A percentile compares a stretch with the other conserved stretches of the same genome.
Conservation (phyloP, 2,888 invertebrate genomes). For the Pyrgus malvae region DNA sequence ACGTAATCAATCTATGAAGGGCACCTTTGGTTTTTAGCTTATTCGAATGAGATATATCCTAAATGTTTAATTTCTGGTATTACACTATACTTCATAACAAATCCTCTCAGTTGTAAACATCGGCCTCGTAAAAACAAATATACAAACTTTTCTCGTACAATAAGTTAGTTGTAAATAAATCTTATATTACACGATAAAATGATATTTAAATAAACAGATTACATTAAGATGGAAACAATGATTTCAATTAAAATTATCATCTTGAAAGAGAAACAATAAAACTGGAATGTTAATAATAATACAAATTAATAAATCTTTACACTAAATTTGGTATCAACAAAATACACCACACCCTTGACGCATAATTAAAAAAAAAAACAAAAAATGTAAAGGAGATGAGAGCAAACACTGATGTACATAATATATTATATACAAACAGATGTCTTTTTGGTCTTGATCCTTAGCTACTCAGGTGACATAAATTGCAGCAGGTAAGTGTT, state of each 20-base stretch:
- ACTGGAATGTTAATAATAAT: conserved; percentile 79
- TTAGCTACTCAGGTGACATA: conserved; percentile 49
- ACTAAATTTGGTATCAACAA: conserved; percentile 76
- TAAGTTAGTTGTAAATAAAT: conserved; percentile 80
- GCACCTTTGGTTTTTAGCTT: conserved; percentile 94
- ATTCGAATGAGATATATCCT: conserved; percentile 82
- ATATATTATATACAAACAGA: conserved; percentile 32
- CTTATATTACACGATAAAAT: conserved; percentile 74
- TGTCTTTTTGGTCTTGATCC: conserved; percentile 56
- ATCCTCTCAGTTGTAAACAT: conserved; percentile 72
- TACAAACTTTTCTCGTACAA: conserved; percentile 63
- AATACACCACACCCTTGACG: conserved; percentile 67
- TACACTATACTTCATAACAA: conserved; percentile 73
- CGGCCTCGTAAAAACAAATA: conserved; percentile 72
- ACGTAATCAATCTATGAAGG: conserved; percentile 85
- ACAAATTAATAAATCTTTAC: conserved; percentile 59
- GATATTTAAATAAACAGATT: conserved; percentile 71
- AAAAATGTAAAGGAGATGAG: conserved; percentile 57
- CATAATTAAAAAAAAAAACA: conserved; percentile 46
- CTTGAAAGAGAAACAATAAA: conserved; percentile 71
- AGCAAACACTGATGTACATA: conserved; percentile 40
- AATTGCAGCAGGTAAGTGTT: conserved; percentile 40
- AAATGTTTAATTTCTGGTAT: conserved; percentile 78
- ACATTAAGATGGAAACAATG: conserved; percentile 61
- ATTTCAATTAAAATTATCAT: conserved; percentile 64